Evolutionary conservation across 2,797 vertebrate genomes (phyloP), one percentile per base, ranked within the genome.

Genomic region (Dendrocincla tyrannina): DNA sequence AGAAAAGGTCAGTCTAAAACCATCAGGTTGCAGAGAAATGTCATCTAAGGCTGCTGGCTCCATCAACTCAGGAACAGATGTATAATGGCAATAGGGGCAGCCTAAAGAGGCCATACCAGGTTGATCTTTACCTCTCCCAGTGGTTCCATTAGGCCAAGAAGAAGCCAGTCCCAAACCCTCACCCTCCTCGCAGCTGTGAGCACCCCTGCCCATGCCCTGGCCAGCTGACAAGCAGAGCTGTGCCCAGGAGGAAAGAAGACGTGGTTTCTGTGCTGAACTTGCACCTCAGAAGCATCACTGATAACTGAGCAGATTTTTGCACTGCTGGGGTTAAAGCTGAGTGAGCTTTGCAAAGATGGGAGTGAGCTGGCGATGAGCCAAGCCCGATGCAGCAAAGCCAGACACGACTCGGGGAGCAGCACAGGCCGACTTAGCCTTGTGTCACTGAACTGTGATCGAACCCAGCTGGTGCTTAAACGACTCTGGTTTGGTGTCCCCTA

Each of bases 301-400:
- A 44, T 33, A 53, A 39, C 3, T 37, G 42, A 77, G 70, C 41
- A 85, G 70, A 50, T 59, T 67, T 69, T 25, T 82, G 37, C 59
- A 7, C 11, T 1, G 3, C 67, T 74, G 70, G 37, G 27, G 25
- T 12, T 27, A 39, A 69, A 75, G 46, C 59, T n/a, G 49, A 35
- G 46, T 0, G 64, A 66, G 80, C 66, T 84, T 42, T 86, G 68
- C n/a, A 59, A 83, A 86, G 77, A 60, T 24, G 72, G 74, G 64
- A 59, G 8, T 1, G 27, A 53, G 50, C 11, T 68, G 27, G 52
- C 1, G 0, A 39, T 0, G 28, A 70, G 37, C 32, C 0, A 7
- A 70, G 37, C 0, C 0, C 0, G 1, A 32, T 37, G 39, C 83
- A 13, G 33, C 60, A 70, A n/a, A 85, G 69, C 41, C 64, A 64